Percentiles rank a stretch among this genome's conserved stretches.
Evolutionary conservation across 2,888 invertebrate genomes (phyloP).

Genomic region (Globia sparganii): DNA sequence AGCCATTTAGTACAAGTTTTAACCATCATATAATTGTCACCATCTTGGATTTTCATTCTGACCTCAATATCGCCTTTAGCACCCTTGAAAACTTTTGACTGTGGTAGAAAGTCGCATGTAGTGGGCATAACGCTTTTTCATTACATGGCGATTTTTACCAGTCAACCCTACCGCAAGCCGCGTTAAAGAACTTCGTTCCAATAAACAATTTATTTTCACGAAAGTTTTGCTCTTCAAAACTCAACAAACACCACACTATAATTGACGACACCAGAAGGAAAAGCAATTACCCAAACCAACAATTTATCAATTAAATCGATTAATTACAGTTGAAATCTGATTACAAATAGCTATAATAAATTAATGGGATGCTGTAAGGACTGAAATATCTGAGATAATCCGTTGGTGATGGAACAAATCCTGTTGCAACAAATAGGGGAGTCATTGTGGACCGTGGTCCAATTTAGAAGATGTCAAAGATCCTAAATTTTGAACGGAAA

Average conservation of each 20-base stretch:
- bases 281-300: constrained; percentile 44
- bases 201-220: neutral
- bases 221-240: neutral
- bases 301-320: constrained; percentile 47
- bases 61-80: no score
- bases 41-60: no score
- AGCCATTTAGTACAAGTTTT: no score
- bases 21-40: no score
- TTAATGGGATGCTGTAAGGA: constrained; percentile 54
- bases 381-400: constrained; percentile 58
- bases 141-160: neutral
- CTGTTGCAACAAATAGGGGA: constrained; percentile 55
- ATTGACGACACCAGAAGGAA: constrained; percentile 21
- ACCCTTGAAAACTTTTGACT: no score
- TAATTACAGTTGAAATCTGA: constrained; percentile 52
- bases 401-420: constrained; percentile 42
- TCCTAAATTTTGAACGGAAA: neutral
- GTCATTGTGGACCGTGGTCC: constrained; percentile 53
- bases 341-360: constrained; percentile 62
- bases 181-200: neutral
- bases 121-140: neutral
- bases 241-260: constrained; percentile 5
- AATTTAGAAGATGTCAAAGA: constrained; percentile 46
- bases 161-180: neutral
- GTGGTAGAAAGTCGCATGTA: accelerated